Conservation (phyloP, 2,888 invertebrate species). For the Nymphalis urticae region DNA sequence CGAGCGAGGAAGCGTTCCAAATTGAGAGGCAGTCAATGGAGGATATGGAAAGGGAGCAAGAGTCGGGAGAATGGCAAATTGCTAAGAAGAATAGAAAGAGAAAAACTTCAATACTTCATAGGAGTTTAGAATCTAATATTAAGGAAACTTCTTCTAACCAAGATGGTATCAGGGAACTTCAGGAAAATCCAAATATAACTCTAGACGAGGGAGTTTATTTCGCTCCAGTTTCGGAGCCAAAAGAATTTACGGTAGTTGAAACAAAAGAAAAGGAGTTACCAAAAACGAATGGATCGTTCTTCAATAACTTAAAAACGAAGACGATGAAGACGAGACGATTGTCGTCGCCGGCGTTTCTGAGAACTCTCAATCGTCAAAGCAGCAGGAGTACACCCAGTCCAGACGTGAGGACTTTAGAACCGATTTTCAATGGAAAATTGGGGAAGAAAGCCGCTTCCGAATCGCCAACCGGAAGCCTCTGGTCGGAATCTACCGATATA, state of each 20-base stretch:
- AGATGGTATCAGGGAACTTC: conserved; percentile 64
- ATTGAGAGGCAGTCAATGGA: conserved; percentile 83
- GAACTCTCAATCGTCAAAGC: conserved; percentile 79
- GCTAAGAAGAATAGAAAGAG: conserved; percentile 75
- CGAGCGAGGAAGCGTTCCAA: conserved; percentile 87
- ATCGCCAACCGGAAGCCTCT: conserved; percentile 73
- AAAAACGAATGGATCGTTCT: conserved; percentile 76
- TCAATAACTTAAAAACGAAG: conserved; percentile 72
- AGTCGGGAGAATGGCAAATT: conserved; percentile 73
- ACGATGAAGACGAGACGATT: conserved; percentile 78
- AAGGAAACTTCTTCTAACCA: conserved; percentile 45
- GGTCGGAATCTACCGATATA: conserved; percentile 75
- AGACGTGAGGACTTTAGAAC: conserved; percentile 59
- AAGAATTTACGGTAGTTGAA: conserved; percentile 55
- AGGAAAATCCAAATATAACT: conserved; percentile 74
- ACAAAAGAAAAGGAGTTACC: conserved; percentile 58
- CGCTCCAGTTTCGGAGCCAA: conserved; percentile 74
- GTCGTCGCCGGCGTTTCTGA: conserved; percentile 83
- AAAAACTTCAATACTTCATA: conserved; percentile 71
- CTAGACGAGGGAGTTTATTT: conserved; percentile 81
- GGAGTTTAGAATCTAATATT: conserved; percentile 63
- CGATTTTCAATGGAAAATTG: conserved; percentile 66
- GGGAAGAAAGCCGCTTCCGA: conserved; percentile 67
- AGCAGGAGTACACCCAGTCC: conserved; percentile 70
- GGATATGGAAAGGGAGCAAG: conserved; percentile 76